Percentiles rank a stretch among this genome's conserved stretches.
These are phyloP conservation scores for Dipodomys stephensi DNA, from an alignment of 2,113 vertebrate genomes.

Conservation along the genomic window DNA sequence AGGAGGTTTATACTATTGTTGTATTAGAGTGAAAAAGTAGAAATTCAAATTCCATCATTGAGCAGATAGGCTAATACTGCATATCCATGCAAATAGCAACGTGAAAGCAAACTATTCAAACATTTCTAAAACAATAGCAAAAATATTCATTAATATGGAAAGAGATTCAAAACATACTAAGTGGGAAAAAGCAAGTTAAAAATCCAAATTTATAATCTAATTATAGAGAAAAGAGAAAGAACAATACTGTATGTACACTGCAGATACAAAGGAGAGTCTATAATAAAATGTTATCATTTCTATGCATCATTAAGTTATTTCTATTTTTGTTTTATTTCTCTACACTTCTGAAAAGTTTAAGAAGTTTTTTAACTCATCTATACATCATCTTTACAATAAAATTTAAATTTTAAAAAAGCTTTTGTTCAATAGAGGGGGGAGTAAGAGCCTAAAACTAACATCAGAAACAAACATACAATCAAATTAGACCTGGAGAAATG, in stretches of 20 bases:
- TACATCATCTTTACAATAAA: no score
- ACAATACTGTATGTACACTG: neutral
- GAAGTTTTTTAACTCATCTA: neutral
- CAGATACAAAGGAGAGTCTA: neutral
- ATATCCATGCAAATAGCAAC: neutral
- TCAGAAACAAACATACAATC: neutral
- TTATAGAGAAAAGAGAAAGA: neutral
- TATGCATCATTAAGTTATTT: neutral
- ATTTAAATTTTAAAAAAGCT: no score
- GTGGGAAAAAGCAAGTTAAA: conserved; percentile 10
- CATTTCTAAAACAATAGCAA: conserved; percentile 1
- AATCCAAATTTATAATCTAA: neutral
- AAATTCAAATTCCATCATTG: neutral
- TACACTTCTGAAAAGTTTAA: neutral
- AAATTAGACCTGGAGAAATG: neutral
- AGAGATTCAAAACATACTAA: neutral
- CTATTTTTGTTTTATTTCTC: neutral
- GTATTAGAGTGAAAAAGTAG: neutral
- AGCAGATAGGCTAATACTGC: neutral
- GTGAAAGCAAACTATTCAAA: neutral
- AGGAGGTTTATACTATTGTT: neutral
- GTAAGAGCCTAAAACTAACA: neutral
- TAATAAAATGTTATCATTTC: neutral
- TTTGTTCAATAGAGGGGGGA: neutral
- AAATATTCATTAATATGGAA: neutral